These are phyloP conservation scores for Siniperca undulata DNA, from an alignment of 2,797 vertebrate species.

Conservation along the genomic window DNA sequence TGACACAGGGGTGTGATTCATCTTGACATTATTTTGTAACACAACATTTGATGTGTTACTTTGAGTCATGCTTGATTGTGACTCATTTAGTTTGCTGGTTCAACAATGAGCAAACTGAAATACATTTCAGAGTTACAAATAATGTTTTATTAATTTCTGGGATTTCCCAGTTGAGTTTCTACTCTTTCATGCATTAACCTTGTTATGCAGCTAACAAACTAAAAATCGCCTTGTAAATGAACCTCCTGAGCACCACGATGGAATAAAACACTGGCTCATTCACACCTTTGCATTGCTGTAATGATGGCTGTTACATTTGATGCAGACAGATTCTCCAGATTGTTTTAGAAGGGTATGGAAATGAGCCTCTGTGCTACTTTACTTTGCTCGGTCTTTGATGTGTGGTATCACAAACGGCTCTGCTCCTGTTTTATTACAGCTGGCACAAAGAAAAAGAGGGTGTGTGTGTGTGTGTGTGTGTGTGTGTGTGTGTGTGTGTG, in stretches of 20 bases:
- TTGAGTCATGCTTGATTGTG: conserved; percentile 19
- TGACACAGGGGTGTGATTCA: conserved; percentile 26
- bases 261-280: conserved; percentile 35
- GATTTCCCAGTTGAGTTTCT: conserved; percentile 37
- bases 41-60: not conserved
- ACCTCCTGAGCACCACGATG: conserved; percentile 22
- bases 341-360: conserved; percentile 67
- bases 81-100: conserved; percentile 27
- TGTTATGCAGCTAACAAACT: conserved; percentile 48
- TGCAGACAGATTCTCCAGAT: conserved; percentile 58
- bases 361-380: conserved; percentile 73
- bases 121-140: conserved; percentile 36
- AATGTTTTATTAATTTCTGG: conserved; percentile 50
- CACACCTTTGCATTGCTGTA: conserved; percentile 54
- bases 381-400: conserved; percentile 72
- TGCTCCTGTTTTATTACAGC: conserved; percentile 70
- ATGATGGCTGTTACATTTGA: conserved; percentile 48
- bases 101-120: not conserved
- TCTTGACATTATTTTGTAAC: conserved; percentile 15
- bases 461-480: no score
- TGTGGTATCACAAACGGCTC: conserved; percentile 69
- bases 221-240: conserved; percentile 53
- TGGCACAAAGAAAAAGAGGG: conserved; percentile 48
- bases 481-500: not conserved
- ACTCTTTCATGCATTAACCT: conserved; percentile 44